Evolutionary conservation across 2,888 invertebrate genomes (phyloP), one percentile per base, ranked within the genome.

Genomic region (Drosophila maculinotata): DNA sequence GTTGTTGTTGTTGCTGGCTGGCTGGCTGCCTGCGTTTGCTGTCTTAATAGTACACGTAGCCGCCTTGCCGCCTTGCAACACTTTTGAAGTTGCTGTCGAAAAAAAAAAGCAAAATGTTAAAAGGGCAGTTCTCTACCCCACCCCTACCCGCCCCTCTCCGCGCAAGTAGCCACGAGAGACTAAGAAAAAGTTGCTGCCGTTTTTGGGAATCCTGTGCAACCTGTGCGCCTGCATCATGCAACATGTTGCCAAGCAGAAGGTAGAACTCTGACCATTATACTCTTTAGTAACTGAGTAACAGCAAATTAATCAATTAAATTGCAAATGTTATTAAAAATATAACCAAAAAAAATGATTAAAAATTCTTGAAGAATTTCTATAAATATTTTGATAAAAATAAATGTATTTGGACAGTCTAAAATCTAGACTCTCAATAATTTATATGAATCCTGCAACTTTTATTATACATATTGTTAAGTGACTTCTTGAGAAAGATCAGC

Each of bases 1-100:
- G 69, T 30, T 72, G 78, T 53, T 70, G 59, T 17, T 69, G 69
- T 56, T 72, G 69, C 59, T 76, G 71, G 59, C 49, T 59, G 69
- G 80, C 57, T 64, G 62, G 56, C 59, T 42, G 69, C 47, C 69
- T 65, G 68, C 67, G 44, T 70, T 72, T 73, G 79, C 76, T 67
- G 79, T 71, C 80, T 80, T 79, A 82, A 81, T 78, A 79, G 81
- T 69, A 41, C 73, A 63, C 69, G 59, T 59, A 39, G 66, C 65
- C 63, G 72, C 31, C 65, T 60, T 70, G 45, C 62, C 72, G 72
- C 72, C 70, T 79, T 70, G 77, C 81, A 79, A 72, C 67, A 68
- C 77, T 73, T 74, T 73, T 42, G 35, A 72, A 64, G 62, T 25
- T 17, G 45, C 23, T 41, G 35, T 31, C 45, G 25, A 35, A 35